Evolutionary conservation across 2,113 vertebrate species (phyloP).

Genomic region (Balaeniceps rex): DNA sequence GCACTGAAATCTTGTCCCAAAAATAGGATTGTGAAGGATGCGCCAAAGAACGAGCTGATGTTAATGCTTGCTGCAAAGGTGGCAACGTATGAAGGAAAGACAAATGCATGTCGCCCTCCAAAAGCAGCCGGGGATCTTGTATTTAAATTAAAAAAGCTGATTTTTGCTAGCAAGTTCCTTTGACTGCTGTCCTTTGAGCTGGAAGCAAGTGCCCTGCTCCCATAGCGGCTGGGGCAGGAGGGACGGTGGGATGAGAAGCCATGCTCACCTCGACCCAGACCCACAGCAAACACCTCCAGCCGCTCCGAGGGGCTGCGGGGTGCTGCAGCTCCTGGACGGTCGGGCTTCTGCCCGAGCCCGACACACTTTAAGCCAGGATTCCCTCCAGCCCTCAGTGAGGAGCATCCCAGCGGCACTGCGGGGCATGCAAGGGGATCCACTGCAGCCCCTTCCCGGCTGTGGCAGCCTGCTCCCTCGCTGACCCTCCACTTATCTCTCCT

Average conservation of each 20-base stretch:
- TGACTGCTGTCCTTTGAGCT: not conserved
- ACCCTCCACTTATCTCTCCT: not conserved
- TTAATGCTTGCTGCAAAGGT: accelerated
- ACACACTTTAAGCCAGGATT: accelerated
- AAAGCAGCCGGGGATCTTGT: not conserved
- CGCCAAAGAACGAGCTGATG: not conserved
- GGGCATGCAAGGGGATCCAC: not conserved
- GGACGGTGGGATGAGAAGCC: not conserved
- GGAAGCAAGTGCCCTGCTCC: accelerated
- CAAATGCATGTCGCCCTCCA: accelerated
- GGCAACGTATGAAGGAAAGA: not conserved
- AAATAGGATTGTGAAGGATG: not conserved
- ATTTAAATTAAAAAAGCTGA: not conserved
- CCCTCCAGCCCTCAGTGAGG: accelerated
- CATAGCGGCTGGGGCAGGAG: accelerated
- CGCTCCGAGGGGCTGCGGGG: not conserved
- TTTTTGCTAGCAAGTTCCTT: not conserved
- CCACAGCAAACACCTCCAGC: not conserved
- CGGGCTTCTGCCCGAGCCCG: accelerated
- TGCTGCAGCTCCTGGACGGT: not conserved
- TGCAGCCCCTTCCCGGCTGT: too few relatives aligned
- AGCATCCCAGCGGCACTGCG: accelerated
- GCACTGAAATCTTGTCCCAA: not conserved
- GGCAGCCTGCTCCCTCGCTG: accelerated
- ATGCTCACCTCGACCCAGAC: too few relatives aligned